These are phyloP conservation scores for Psylliodes chrysocephalus DNA, from an alignment of 2,888 invertebrate genomes.

Conservation along the genomic window DNA sequence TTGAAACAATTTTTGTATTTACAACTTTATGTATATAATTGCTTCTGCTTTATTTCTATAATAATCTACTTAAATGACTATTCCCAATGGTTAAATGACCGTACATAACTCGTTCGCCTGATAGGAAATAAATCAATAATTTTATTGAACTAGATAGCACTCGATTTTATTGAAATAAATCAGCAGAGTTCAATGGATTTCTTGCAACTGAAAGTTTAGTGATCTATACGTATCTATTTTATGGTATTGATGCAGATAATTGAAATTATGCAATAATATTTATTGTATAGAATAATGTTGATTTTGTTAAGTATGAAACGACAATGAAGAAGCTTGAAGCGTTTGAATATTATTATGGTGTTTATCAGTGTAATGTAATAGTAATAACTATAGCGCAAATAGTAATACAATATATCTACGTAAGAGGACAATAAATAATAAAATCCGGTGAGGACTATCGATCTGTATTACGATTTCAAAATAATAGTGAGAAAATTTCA, in stretches of 20 bases:
- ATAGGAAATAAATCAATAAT: constrained; percentile 15
- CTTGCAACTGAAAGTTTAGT: constrained; percentile 9
- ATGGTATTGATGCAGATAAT: neutral
- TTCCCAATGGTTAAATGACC: neutral
- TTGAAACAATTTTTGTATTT: too few species aligned
- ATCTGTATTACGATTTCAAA: too few species aligned
- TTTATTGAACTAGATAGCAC: constrained; percentile 14
- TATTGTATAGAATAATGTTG: too few species aligned
- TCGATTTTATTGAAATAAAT: constrained; percentile 18
- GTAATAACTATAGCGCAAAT: too few species aligned
- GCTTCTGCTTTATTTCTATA: neutral
- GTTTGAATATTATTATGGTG: too few species aligned
- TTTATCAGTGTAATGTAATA: too few species aligned
- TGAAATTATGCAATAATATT: constrained; percentile 2
- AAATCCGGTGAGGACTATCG: too few species aligned
- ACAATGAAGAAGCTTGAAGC: too few species aligned
- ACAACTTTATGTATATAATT: neutral
- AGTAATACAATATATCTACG: too few species aligned
- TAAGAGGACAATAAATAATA: too few species aligned
- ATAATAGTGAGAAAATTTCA: too few species aligned
- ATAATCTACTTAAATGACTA: neutral
- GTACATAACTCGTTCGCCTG: neutral
- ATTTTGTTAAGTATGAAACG: too few species aligned
- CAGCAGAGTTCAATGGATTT: constrained; percentile 10
- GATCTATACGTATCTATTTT: constrained; percentile 1